Evolutionary conservation across 2,113 vertebrate genomes (phyloP).

Genomic region (Cyprinus carpio): DNA sequence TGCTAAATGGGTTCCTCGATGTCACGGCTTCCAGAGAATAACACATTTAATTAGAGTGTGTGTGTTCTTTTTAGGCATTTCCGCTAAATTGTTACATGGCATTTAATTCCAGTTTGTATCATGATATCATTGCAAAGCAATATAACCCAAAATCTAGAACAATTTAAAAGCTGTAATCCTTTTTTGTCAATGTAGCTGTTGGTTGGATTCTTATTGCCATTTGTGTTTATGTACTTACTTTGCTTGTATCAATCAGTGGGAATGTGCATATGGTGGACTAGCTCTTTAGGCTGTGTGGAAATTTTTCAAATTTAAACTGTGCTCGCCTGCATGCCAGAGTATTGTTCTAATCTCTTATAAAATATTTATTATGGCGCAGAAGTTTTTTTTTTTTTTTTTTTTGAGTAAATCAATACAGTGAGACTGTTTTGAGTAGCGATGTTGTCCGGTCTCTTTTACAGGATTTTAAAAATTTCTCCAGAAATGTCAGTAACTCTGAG

Average conservation of each 20-base stretch:
- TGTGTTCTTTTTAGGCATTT: conserved; percentile 1
- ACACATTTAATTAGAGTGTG: neutral
- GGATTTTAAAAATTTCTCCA: conserved; percentile 70
- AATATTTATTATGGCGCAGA: conserved; percentile 61
- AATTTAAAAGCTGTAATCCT: conserved; percentile 68
- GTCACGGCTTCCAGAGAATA: conserved; percentile 11
- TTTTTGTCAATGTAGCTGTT: conserved; percentile 68
- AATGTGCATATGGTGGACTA: conserved; percentile 94
- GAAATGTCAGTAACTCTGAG: conserved; percentile 65
- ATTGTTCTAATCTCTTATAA: conserved; percentile 76
- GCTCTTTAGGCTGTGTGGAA: conserved; percentile 74
- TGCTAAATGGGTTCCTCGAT: conserved; percentile 9
- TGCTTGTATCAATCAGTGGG: conserved; percentile 99
- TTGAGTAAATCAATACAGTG: conserved; percentile 65
- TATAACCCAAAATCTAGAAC: conserved; percentile 64
- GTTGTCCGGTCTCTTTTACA: conserved; percentile 71
- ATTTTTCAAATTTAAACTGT: conserved; percentile 67
- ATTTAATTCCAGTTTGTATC: conserved; percentile 58
- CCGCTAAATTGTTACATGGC: conserved; percentile 21
- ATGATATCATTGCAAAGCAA: conserved; percentile 73
- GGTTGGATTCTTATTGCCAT: conserved; percentile 64
- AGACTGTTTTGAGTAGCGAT: conserved; percentile 76
- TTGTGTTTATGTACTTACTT: conserved; percentile 67
- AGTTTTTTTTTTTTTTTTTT: conserved; percentile 64
- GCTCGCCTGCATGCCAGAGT: conserved; percentile 88